These are phyloP conservation scores for Pachymerium ferrugineum DNA, from an alignment of 2,888 invertebrate species.

Conservation along the genomic window DNA sequence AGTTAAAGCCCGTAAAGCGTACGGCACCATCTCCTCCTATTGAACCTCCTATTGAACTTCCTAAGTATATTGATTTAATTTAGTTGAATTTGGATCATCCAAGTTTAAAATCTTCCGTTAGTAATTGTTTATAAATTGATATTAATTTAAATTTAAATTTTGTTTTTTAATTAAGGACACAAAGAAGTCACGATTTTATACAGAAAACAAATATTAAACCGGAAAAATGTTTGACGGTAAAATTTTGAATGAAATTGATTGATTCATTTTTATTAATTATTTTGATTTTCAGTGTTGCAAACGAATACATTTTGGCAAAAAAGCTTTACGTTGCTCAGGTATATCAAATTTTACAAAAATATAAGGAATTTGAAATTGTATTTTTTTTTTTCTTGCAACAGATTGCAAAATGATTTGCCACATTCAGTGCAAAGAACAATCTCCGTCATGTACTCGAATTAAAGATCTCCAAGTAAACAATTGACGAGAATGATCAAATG, in stretches of 20 bases:
- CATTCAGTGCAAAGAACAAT: conserved; percentile 70
- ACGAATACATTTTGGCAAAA: conserved; percentile 73
- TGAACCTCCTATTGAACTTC: too few relatives aligned
- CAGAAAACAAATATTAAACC: conserved; percentile 72
- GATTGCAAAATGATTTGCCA: conserved; percentile 81
- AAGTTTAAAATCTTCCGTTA: too few relatives aligned
- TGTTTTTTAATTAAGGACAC: too few relatives aligned
- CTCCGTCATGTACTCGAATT: conserved; percentile 77
- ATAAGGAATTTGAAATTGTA: too few relatives aligned
- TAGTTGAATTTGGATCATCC: too few relatives aligned
- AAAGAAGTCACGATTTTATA: conserved; percentile 63
- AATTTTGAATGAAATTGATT: conserved; percentile 55
- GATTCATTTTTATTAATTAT: background rate
- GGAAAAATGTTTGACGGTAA: conserved; percentile 69
- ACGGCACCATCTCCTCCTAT: too few relatives aligned
- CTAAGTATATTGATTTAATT: too few relatives aligned
- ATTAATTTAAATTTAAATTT: too few relatives aligned
- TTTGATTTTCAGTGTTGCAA: conserved; percentile 52
- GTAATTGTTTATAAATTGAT: too few relatives aligned
- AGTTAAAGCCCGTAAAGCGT: too few relatives aligned
- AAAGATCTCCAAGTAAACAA: conserved; percentile 61
- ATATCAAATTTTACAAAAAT: conserved; percentile 28
- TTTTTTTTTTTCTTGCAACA: conserved; percentile 45
- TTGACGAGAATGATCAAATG: conserved; percentile 49
- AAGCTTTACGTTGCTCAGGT: conserved; percentile 67